Base-by-base conservation (phyloP, 2,797 vertebrate species). In the Alauda arvensis region DNA sequence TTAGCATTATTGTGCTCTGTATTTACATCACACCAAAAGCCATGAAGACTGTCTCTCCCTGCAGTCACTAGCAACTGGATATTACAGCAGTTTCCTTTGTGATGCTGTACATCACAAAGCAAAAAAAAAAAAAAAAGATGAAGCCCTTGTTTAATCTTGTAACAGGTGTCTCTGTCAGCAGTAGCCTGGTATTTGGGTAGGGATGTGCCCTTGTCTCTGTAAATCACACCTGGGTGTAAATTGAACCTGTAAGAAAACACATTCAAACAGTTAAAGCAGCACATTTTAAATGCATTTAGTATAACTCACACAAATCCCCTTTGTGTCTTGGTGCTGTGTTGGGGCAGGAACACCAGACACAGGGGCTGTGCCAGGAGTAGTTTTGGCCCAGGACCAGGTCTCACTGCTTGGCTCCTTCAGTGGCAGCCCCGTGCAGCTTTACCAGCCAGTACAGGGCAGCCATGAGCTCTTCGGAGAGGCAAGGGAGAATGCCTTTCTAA, bases 401-500 rank as follows among this genome's bases (percentile, higher is more conserved):
- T 40, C 0, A 0, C 4, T 51, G 43, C 43, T 67, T 6, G 23
- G 9, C 43, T 48, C 13, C 17, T 49, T 46, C 9, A 2, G 42
- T 13, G 52, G 19, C 1, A 0, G 12, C 17, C 34, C 48, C 8
- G 19, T 0, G 0, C 48, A 40, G 52, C 43, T 83, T 49, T 21
- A 24, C 17, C 29, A 48, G 72, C 6, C 55, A 48, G 48, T 5
- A 1, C 4, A 2, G 55, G 2, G 3, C 19, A 83, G 33, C 39
- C 66, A 12, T 14, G 13, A 66, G 33, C 31, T 24, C 39, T 28
- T 24, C 6, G 60, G 45, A 48, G 48, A 55, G 18, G 14, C 14
- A 14, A 0, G 0, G 40, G 43, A 18, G 78, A 85, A 77, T 49
- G 28, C 1, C 0, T 51, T 4, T 40, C 2, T 2, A 42, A 63